Evolutionary conservation across 2,888 invertebrate species (phyloP).

Genomic region (Dynastes hyllus): DNA sequence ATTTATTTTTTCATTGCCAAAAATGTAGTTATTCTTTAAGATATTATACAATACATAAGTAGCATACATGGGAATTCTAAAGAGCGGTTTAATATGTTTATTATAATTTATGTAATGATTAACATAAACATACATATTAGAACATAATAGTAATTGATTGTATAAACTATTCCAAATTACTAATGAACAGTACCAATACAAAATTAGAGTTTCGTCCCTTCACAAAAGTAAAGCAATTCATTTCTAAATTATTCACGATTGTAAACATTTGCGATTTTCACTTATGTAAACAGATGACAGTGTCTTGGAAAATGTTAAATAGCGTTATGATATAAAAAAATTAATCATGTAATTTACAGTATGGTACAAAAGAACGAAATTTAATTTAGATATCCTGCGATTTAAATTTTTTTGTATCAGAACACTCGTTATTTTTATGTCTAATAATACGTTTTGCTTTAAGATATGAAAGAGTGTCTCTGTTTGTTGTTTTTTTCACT

Average conservation of each 20-base stretch:
- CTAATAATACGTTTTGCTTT: slow-evolving; percentile 69
- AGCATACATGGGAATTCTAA: neutral
- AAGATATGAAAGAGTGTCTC: slow-evolving; percentile 68
- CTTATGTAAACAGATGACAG: slow-evolving; percentile 31
- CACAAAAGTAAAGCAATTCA: slow-evolving; percentile 3
- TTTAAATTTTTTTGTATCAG: slow-evolving; percentile 63
- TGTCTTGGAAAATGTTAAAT: slow-evolving; percentile 17
- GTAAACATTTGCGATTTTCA: slow-evolving; percentile 8
- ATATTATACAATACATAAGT: too few species aligned
- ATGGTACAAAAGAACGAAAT: slow-evolving; percentile 38
- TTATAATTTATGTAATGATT: slow-evolving; percentile 38
- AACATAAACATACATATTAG: slow-evolving; percentile 38
- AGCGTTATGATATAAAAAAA: slow-evolving; percentile 35
- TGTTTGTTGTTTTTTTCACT: slow-evolving; percentile 63
- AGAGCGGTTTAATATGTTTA: slow-evolving; percentile 11
- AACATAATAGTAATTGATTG: slow-evolving; percentile 24
- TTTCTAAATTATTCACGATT: slow-evolving; percentile 10
- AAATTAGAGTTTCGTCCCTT: slow-evolving; percentile 9
- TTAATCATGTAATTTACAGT: slow-evolving; percentile 37
- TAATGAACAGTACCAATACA: slow-evolving; percentile 10
- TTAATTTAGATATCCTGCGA: slow-evolving; percentile 37
- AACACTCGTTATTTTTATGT: slow-evolving; percentile 64
- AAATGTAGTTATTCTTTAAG: too few species aligned
- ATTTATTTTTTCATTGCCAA: too few species aligned
- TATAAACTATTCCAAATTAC: slow-evolving; percentile 20